Conservation (phyloP, 2,888 invertebrate species). For the Apotomis capreana region DNA sequence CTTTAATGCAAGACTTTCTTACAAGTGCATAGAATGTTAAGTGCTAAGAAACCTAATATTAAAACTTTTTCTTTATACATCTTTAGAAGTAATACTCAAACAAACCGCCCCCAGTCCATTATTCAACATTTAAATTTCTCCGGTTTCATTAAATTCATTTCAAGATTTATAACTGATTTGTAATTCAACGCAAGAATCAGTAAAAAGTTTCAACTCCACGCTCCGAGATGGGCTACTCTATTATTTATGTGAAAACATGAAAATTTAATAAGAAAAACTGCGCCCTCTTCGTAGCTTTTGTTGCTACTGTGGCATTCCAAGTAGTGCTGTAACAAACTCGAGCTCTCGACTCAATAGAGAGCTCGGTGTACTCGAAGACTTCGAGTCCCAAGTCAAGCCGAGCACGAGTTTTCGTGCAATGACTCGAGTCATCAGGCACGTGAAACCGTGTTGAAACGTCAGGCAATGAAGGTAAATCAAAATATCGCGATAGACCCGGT, state of each 20-base stretch:
- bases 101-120: constrained; percentile 10
- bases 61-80: neutral
- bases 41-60: neutral
- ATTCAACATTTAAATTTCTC: constrained; percentile 38
- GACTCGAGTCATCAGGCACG: too few species aligned
- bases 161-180: constrained; percentile 42
- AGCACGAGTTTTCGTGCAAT: too few species aligned
- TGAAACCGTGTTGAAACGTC: too few species aligned
- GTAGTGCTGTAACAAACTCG: too few species aligned
- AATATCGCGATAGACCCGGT: too few species aligned
- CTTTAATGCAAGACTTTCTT: too few species aligned
- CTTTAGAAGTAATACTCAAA: neutral
- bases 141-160: constrained; percentile 41
- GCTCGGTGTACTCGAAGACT: too few species aligned
- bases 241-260: constrained; percentile 68
- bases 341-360: too few species aligned
- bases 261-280: constrained; percentile 60
- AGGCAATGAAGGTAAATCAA: too few species aligned
- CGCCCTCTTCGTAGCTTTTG: constrained; percentile 43
- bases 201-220: constrained; percentile 44
- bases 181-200: constrained; percentile 43
- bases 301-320: constrained; percentile 22
- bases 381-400: too few species aligned
- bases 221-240: constrained; percentile 51
- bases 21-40: too few species aligned